Evolutionary conservation across 2,888 invertebrate genomes (phyloP).

Genomic region (Boloria euphrosyne): DNA sequence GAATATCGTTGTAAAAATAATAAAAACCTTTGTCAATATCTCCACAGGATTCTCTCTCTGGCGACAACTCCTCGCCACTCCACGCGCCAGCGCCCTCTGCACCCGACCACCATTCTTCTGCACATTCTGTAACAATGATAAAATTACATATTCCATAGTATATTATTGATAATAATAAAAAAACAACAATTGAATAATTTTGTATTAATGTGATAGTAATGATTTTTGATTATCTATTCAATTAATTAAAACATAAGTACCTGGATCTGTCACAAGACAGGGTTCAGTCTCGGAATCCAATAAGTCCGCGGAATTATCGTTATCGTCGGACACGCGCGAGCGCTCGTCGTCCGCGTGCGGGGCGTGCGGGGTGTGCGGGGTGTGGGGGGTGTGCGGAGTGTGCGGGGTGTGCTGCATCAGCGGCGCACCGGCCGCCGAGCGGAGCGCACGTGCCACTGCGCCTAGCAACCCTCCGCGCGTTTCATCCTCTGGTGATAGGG

Average conservation of each 20-base stretch:
- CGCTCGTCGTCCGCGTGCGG: conserved; percentile 60
- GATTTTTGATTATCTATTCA: too few species aligned
- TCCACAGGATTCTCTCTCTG: conserved; percentile 68
- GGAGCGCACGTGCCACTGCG: conserved; percentile 86
- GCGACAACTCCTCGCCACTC: conserved; percentile 76
- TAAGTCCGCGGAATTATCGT: conserved; percentile 89
- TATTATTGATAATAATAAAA: background rate
- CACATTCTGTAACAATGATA: conserved; percentile 54
- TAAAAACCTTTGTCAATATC: conserved; percentile 64
- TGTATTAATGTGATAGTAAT: background rate
- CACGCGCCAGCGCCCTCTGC: conserved; percentile 73
- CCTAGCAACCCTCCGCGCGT: conserved; percentile 81
- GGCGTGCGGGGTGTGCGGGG: conserved; percentile 28
- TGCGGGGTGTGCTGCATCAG: conserved; percentile 42
- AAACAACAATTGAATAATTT: background rate
- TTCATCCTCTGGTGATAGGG: conserved; percentile 84
- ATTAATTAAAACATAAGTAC: conserved; percentile 48
- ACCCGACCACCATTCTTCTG: conserved; percentile 77
- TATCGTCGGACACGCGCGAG: conserved; percentile 75
- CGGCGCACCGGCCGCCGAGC: conserved; percentile 42
- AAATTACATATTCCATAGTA: background rate
- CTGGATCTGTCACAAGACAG: conserved; percentile 91
- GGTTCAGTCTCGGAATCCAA: conserved; percentile 92
- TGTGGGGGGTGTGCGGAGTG: conserved; percentile 28
- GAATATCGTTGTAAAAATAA: background rate